A percentile compares a stretch with the other conserved stretches of the same genome.
Conservation (phyloP, 2,113 vertebrate species). For the Gila orcuttii region DNA sequence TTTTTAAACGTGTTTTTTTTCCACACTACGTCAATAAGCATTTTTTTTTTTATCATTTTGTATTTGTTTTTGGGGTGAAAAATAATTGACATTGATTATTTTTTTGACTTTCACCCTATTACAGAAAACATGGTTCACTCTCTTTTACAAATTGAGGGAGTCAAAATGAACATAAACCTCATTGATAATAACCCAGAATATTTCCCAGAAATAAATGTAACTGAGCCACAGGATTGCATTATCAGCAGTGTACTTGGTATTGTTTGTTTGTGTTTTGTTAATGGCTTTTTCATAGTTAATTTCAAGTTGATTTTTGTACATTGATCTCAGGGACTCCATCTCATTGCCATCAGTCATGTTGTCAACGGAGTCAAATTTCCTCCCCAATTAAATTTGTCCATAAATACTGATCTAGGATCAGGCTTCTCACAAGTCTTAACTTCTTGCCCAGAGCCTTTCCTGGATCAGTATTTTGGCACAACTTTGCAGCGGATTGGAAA, state of each 20-base stretch:
- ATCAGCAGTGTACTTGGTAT: not conserved
- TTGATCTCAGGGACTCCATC: conserved; percentile 40
- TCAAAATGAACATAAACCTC: not conserved
- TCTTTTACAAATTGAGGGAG: conserved; percentile 1
- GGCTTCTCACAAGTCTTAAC: not conserved
- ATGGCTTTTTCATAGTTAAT: conserved; percentile 3
- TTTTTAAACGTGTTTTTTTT: not conserved
- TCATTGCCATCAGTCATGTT: conserved; percentile 54
- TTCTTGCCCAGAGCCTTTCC: not conserved
- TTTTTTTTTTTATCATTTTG: too few relatives aligned
- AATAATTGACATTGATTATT: not conserved
- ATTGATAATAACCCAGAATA: not conserved
- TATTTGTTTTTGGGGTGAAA: not conserved
- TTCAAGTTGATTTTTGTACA: conserved; percentile 6
- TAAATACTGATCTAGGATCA: conserved; percentile 45
- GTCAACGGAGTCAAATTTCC: conserved; percentile 6
- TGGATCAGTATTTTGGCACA: conserved; percentile 46
- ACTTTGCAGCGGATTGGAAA: not conserved
- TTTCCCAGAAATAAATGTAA: not conserved
- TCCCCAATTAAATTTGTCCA: conserved; percentile 15
- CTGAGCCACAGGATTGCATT: not conserved
- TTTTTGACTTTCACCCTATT: not conserved
- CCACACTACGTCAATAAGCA: not conserved
- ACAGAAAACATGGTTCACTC: too few relatives aligned
- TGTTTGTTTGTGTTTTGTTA: not conserved